Evolutionary conservation across 2,797 vertebrate species (phyloP).

Genomic region (Poeciliopsis infans): DNA sequence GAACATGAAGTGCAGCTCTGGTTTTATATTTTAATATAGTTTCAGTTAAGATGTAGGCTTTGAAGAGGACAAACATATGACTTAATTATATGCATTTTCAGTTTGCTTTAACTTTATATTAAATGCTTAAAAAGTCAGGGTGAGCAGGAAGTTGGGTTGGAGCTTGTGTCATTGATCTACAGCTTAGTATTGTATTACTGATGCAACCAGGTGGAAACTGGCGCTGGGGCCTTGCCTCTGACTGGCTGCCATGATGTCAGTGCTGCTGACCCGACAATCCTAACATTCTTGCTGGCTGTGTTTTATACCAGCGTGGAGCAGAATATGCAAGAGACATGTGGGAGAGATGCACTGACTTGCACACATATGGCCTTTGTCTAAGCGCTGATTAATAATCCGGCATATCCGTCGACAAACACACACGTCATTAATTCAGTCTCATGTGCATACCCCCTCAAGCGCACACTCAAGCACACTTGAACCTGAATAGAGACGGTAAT

Average conservation of each 20-base stretch:
- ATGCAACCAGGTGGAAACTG: constrained; percentile 70
- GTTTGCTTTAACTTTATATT: not conserved
- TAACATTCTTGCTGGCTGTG: constrained; percentile 73
- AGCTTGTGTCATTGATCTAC: constrained; percentile 45
- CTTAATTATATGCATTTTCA: not conserved
- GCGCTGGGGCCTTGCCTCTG: constrained; percentile 55
- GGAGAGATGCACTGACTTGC: constrained; percentile 56
- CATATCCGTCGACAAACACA: constrained; percentile 52
- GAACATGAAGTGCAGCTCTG: not conserved
- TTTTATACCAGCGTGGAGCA: constrained; percentile 53
- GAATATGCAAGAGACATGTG: constrained; percentile 50
- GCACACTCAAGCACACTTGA: constrained; percentile 55
- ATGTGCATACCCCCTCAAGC: constrained; percentile 62
- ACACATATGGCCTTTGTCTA: constrained; percentile 75
- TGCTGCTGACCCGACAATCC: constrained; percentile 73
- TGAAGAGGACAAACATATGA: constrained; percentile 1
- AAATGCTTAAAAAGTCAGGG: constrained; percentile 27
- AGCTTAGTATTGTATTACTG: constrained; percentile 51
- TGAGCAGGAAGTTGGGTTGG: constrained; percentile 22
- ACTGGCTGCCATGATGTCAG: constrained; percentile 76
- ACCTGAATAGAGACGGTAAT: constrained; percentile 51
- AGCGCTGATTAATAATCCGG: constrained; percentile 74
- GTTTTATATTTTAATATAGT: not conserved
- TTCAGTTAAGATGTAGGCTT: not conserved
- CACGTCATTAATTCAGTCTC: constrained; percentile 69